Percentiles rank a stretch among this genome's conserved stretches.
phyloP scores from a whole-genome alignment of 2,888 invertebrate species.

The Prosopocoilus inquinatus region DNA sequence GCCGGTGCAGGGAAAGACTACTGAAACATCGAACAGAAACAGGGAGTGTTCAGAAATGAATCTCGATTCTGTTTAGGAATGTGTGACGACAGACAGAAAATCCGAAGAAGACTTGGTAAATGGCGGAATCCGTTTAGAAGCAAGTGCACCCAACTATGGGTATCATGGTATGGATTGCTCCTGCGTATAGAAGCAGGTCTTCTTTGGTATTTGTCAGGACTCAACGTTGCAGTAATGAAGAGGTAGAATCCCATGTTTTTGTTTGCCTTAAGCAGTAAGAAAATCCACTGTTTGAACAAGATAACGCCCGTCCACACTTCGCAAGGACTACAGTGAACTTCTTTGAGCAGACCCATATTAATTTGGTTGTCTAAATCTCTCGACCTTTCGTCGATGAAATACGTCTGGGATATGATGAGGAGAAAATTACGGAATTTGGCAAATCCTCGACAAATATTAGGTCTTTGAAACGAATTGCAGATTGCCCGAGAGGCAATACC shows the following conservation, averaged over 20 bases:
- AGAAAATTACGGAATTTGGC: slow-evolving; percentile 1
- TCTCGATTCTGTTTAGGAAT: slow-evolving; percentile 7
- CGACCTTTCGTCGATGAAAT: slow-evolving; percentile 6
- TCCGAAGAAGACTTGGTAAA: neutral
- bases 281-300: neutral
- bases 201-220: slow-evolving; percentile 5
- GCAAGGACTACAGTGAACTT: neutral
- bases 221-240: slow-evolving; percentile 3
- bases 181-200: neutral
- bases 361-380: slow-evolving; percentile 1
- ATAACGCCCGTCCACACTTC: neutral
- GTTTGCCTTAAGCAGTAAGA: neutral
- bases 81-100: neutral
- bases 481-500: neutral
- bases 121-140: neutral
- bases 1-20: neutral
- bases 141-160: slow-evolving; percentile 1
- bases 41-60: slow-evolving; percentile 3
- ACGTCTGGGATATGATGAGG: slow-evolving; percentile 6
- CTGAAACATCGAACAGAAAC: slow-evolving; percentile 3
- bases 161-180: neutral
- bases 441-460: slow-evolving; percentile 6
- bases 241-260: slow-evolving; percentile 2
- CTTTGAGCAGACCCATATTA: neutral
- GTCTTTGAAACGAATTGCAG: neutral